phyloP scores from a whole-genome alignment of 2,888 invertebrate species.

The Cenopis cana region DNA sequence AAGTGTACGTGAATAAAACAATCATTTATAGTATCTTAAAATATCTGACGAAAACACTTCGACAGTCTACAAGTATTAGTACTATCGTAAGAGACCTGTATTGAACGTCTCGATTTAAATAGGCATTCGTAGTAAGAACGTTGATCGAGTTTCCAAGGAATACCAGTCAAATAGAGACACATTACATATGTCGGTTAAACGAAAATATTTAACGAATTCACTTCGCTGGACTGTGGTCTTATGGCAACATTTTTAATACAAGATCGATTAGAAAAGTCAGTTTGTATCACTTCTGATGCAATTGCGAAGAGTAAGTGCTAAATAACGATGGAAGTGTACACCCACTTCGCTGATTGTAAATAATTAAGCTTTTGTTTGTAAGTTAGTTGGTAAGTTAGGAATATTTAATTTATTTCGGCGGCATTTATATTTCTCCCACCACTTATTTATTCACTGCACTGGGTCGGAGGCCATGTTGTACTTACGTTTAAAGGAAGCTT shows the following conservation, averaged over 20 bases:
- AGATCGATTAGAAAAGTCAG: not conserved
- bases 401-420: conserved; percentile 57
- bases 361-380: conserved; percentile 53
- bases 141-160: too few relatives aligned
- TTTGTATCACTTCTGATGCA: not conserved
- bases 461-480: conserved; percentile 23
- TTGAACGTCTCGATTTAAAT: not conserved
- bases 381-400: conserved; percentile 64
- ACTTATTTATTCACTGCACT: conserved; percentile 51
- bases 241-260: not conserved
- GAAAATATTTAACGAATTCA: too few relatives aligned
- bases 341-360: conserved; percentile 51
- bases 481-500: conserved; percentile 11
- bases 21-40: not conserved
- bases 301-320: not conserved
- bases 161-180: too few relatives aligned
- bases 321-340: conserved; percentile 3
- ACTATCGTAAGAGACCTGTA: not conserved
- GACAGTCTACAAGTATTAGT: not conserved
- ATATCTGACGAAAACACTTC: not conserved
- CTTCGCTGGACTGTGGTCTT: too few relatives aligned
- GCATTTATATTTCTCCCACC: conserved; percentile 72
- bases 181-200: too few relatives aligned
- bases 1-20: too few relatives aligned
- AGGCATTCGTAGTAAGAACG: too few relatives aligned